phyloP scores from a whole-genome alignment of 2,797 vertebrate species.

The Sebastes vulpes region DNA sequence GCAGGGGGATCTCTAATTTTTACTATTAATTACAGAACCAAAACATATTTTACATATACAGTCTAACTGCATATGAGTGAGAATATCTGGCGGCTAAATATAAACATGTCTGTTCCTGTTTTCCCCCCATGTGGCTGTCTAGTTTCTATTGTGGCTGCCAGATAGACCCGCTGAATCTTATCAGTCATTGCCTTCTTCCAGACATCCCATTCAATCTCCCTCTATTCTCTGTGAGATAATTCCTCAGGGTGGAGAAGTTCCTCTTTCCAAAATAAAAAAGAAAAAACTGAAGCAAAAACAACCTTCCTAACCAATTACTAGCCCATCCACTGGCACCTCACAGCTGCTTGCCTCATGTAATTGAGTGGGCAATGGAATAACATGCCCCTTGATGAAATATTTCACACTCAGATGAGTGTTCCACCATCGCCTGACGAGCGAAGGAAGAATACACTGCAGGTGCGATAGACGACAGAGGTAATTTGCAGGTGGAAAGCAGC shows the following conservation, averaged over 20 bases:
- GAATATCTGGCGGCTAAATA: conserved; percentile 30
- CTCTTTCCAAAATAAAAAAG: conserved; percentile 11
- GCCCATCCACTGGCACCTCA: conserved; percentile 70
- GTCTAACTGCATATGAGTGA: background rate
- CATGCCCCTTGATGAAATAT: conserved; percentile 82
- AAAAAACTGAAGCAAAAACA: conserved; percentile 57
- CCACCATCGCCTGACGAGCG: conserved; percentile 44
- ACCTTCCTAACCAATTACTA: conserved; percentile 81
- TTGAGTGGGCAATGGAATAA: conserved; percentile 82
- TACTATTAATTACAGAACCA: conserved; percentile 1
- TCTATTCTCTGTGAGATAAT: conserved; percentile 44
- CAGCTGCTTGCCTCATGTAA: conserved; percentile 79
- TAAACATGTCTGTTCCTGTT: conserved; percentile 24
- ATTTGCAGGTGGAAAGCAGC: conserved; percentile 77
- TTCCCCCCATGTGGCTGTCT: conserved; percentile 22
- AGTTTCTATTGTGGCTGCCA: conserved; percentile 35
- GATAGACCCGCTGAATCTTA: conserved; percentile 70
- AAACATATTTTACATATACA: background rate
- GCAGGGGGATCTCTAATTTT: conserved; percentile 1
- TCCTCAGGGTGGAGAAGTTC: conserved; percentile 26
- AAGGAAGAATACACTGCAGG: conserved; percentile 69
- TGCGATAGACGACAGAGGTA: conserved; percentile 61
- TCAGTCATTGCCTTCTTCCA: conserved; percentile 64
- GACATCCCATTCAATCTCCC: conserved; percentile 55
- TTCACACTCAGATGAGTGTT: conserved; percentile 77